These are phyloP conservation scores for Microcebus lehilahytsara DNA, from an alignment of 2,113 vertebrate genomes.

Conservation along the genomic window DNA sequence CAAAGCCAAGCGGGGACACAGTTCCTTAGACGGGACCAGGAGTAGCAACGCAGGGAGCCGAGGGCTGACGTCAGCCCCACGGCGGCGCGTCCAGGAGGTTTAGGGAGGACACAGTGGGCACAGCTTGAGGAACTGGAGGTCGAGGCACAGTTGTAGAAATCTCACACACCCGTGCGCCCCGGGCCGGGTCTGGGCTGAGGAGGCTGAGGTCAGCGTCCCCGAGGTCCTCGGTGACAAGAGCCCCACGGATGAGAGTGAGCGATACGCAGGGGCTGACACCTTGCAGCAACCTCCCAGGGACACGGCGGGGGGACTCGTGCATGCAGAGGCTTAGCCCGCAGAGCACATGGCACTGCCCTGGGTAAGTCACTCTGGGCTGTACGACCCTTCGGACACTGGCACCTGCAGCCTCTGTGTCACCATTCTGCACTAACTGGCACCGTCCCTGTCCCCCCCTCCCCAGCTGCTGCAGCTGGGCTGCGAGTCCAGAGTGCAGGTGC, in stretches of 20 bases:
- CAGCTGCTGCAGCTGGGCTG: accelerated
- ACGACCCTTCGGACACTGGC: not conserved
- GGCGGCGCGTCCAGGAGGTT: not conserved
- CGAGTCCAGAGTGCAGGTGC: accelerated
- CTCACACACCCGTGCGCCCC: accelerated
- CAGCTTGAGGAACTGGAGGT: accelerated
- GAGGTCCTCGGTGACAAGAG: accelerated
- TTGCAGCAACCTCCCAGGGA: not conserved
- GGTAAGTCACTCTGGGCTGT: accelerated
- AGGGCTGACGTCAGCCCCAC: accelerated
- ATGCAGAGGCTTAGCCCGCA: too few species aligned
- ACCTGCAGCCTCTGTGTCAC: not conserved
- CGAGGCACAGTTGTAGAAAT: accelerated
- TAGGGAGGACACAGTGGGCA: accelerated
- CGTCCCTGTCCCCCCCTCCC: not conserved
- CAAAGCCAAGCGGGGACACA: not conserved
- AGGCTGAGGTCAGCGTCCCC: not conserved
- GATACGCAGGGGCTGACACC: too few species aligned
- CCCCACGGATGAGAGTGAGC: accelerated
- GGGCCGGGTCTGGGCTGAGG: not conserved
- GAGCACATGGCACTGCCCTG: too few species aligned
- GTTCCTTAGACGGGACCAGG: not conserved
- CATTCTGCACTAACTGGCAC: not conserved
- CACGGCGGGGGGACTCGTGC: accelerated
- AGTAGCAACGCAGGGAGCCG: accelerated